These are phyloP conservation scores for Eupeodes latifasciatus DNA, from an alignment of 2,888 invertebrate genomes.

Conservation along the genomic window DNA sequence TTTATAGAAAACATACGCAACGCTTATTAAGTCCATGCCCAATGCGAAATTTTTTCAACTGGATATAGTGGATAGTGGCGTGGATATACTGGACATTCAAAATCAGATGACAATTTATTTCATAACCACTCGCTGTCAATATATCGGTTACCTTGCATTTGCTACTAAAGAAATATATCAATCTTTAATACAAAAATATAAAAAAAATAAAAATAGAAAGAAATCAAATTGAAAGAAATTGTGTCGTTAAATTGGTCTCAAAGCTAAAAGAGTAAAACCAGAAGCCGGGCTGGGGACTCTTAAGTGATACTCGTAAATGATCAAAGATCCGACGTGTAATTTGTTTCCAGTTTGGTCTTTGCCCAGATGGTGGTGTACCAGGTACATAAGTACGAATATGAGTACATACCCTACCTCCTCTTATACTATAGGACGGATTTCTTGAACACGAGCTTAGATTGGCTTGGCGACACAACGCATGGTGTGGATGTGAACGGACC, in stretches of 20 bases:
- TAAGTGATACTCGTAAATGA: slow-evolving; percentile 70
- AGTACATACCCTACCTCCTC: not conserved
- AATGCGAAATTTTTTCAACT: slow-evolving; percentile 32
- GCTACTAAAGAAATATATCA: slow-evolving; percentile 51
- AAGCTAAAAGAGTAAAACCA: slow-evolving; percentile 71
- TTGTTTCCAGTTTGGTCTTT: slow-evolving; percentile 71
- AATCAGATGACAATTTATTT: slow-evolving; percentile 73
- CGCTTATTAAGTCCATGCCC: slow-evolving; percentile 44
- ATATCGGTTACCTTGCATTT: slow-evolving; percentile 53
- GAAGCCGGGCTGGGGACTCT: slow-evolving; percentile 57
- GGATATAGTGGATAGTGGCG: too few relatives aligned
- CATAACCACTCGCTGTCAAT: slow-evolving; percentile 71
- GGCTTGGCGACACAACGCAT: not conserved
- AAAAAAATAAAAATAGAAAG: not conserved
- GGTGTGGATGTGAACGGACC: not conserved
- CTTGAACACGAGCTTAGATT: slow-evolving; percentile 2
- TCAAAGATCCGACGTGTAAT: slow-evolving; percentile 73
- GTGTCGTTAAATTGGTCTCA: slow-evolving; percentile 47
- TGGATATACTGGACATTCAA: slow-evolving; percentile 58
- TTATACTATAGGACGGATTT: not conserved
- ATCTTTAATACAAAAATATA: slow-evolving; percentile 27
- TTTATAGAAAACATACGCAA: not conserved
- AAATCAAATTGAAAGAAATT: slow-evolving; percentile 44
- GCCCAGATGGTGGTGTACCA: slow-evolving; percentile 43
- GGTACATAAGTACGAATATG: too few relatives aligned